Base-by-base conservation (phyloP, 2,888 invertebrate genomes). In the Eristalis pertinax region DNA sequence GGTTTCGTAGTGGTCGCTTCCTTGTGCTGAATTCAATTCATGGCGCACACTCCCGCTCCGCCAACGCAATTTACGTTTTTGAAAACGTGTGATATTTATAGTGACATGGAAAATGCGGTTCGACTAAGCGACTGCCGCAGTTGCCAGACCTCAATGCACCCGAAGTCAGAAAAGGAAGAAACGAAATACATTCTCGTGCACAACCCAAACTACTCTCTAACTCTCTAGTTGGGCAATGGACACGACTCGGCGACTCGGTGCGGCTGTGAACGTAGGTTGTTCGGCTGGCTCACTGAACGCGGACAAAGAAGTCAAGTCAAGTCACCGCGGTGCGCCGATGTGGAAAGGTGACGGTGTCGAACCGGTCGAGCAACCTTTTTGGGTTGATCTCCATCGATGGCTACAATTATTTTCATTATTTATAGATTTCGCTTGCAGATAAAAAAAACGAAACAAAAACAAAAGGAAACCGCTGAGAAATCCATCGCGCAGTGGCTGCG, bases 271-370 rank as follows among this genome's bases (percentile, higher is more conserved):
- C 73, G 78, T 78, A 77, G 67, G 72, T 73, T 73, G 62, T 11
- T n/a, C 58, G 65, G 69, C 43, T 69, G 67, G 41, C 38, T 35
- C 22, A 32, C 10, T 62, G 72, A 50, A 80, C 75, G 56, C 65
- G 82, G 64, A 85, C 81, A 85, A 85, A 85, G 85, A 86, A 83
- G 78, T 83, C 68, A 78, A 83, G 74, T 79, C 63, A 72, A n/a
- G n/a, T n/a, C n/a, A 75, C 64, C 35, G 79, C 43, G 43, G n/a
- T 41, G 29, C 0, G 43, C n/a, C 50, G 19, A 72, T 75, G 83
- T 86, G 72, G 70, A 83, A 83, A 86, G 78, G 86, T 63, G 83
- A 67, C 72, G 74, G 63, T 73, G 68, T 50, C 32, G 32, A 87
- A 87, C 83, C 79, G 83, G 87, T 87, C 79, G 24, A 64, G 41